phyloP scores from a whole-genome alignment of 2,797 vertebrate species.

The Heterohyrax brucei region DNA sequence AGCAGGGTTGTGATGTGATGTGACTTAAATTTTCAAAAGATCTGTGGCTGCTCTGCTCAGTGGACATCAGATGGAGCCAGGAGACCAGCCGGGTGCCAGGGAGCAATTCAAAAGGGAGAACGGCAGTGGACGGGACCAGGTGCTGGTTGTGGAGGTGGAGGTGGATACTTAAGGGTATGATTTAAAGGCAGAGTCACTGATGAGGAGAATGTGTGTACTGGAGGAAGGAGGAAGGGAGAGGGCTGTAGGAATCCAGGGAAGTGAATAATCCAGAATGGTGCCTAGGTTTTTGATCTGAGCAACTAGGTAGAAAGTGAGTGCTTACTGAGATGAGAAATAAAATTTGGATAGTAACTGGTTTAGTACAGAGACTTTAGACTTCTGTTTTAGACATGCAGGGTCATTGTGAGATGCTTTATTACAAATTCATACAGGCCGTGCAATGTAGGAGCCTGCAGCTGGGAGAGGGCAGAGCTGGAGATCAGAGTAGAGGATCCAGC shows the following conservation, averaged over 20 bases:
- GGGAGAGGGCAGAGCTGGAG: not conserved
- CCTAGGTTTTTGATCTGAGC: constrained; percentile 43
- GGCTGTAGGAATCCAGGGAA: not conserved
- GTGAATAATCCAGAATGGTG: not conserved
- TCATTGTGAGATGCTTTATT: constrained; percentile 39
- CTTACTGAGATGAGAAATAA: constrained; percentile 8
- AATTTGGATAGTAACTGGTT: not conserved
- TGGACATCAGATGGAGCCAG: not conserved
- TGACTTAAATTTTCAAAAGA: not conserved
- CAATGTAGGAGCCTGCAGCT: constrained; percentile 10
- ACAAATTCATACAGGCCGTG: not conserved
- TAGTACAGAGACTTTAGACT: constrained; percentile 18
- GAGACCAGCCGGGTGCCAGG: not conserved
- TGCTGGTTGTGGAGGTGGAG: not conserved
- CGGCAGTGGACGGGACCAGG: not conserved
- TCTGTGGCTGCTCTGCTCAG: not conserved
- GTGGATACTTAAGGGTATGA: not conserved
- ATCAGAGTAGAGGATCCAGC: not conserved
- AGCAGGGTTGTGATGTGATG: not conserved
- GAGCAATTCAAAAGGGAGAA: not conserved
- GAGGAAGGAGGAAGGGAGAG: not conserved
- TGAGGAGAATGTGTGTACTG: not conserved
- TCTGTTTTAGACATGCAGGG: not conserved
- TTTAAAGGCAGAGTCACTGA: not conserved
- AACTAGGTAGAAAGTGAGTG: not conserved